Conservation (phyloP, 2,797 vertebrate genomes). For the Pantherophis vulpinus region DNA sequence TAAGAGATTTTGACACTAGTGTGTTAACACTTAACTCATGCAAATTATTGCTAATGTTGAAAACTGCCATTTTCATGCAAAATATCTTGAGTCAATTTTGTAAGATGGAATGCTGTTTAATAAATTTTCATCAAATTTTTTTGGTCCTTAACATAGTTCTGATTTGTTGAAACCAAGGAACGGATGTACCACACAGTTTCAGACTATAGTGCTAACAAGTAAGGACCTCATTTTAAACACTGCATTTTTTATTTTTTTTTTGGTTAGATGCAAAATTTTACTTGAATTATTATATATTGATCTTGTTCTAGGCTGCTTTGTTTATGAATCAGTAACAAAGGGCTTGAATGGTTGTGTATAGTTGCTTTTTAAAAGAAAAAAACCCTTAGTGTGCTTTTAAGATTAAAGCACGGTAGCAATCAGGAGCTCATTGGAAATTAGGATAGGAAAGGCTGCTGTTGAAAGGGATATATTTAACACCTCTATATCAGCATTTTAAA, state of each 20-base stretch:
- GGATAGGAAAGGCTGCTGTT: not conserved
- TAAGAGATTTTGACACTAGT: not conserved
- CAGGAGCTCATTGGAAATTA: conserved; percentile 21
- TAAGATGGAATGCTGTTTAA: not conserved
- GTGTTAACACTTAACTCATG: not conserved
- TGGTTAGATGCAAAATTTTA: not conserved
- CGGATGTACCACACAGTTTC: not conserved
- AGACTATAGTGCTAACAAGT: not conserved
- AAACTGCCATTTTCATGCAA: not conserved
- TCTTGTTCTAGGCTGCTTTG: not conserved
- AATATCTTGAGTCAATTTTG: not conserved
- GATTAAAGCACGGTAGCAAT: conserved; percentile 4
- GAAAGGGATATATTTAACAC: conserved; percentile 14
- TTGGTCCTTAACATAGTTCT: not conserved
- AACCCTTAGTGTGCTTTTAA: not conserved
- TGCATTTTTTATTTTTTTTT: not conserved
- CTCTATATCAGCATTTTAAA: conserved; percentile 16
- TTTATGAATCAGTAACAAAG: not conserved
- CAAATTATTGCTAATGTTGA: not conserved
- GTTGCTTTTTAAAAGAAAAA: not conserved
- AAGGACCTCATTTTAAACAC: not conserved
- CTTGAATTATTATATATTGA: not conserved
- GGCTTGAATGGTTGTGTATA: not conserved
- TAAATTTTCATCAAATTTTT: not conserved
- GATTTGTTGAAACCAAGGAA: not conserved